Evolutionary conservation across 2,113 vertebrate species (phyloP).

Genomic region (Circaetus gallicus): DNA sequence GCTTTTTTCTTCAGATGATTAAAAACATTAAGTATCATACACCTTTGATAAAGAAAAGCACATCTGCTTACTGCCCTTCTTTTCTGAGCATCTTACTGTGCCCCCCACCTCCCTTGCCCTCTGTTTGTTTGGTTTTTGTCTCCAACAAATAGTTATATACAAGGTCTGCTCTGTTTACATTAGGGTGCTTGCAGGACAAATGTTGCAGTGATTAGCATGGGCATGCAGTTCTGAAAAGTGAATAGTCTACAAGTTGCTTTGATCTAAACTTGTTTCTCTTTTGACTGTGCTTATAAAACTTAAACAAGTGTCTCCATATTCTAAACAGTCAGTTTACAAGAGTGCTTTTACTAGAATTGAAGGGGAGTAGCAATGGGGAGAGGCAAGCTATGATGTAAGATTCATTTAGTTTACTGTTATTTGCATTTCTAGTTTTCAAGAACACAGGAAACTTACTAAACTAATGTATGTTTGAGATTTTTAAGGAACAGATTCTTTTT

Average conservation of each 20-base stretch:
- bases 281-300: not conserved
- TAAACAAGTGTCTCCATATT: not conserved
- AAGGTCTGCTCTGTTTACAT: not conserved
- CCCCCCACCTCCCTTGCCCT: rapidly evolving
- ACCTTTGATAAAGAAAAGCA: not conserved
- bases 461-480: not conserved
- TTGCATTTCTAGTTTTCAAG: not conserved
- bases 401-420: not conserved
- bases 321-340: not conserved
- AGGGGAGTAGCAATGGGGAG: not conserved
- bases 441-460: not conserved
- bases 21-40: too few species aligned
- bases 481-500: not conserved
- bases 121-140: not conserved
- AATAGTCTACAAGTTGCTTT: not conserved
- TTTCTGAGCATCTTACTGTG: not conserved
- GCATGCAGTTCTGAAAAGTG: not conserved
- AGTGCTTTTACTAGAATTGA: not conserved
- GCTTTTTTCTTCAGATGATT: not conserved
- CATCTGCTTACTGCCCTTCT: not conserved
- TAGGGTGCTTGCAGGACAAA: not conserved
- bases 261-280: not conserved
- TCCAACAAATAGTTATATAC: not conserved
- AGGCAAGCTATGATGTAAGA: not conserved
- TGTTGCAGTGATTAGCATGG: not conserved